Base-by-base conservation (phyloP, 2,113 vertebrate species). In the Phalacrocorax aristotelis region DNA sequence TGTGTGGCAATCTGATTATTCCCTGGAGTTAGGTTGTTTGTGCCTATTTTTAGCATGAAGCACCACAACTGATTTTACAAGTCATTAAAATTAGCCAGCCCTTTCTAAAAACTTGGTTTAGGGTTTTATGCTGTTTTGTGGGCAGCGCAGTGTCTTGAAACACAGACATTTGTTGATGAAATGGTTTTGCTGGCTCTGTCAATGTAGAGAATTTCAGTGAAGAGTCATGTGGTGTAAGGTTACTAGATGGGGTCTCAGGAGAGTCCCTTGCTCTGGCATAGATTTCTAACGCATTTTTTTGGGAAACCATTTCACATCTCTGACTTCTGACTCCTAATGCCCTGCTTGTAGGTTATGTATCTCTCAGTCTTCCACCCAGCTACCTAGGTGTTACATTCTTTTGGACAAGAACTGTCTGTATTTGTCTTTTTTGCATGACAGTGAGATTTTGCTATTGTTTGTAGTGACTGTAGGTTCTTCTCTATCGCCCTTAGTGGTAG, bases 41-140 rank as follows among this genome's bases (percentile, higher is more conserved):
- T 83, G n/a, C 36, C 83, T 97, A 38, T 96, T 92, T 97, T 96
- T 94, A 94, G 77, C 84, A 32, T 74, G 74, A 93, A 83, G 54
- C 88, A 83, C 87, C 72, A 81, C 74, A 91, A 87, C 68, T 88
- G 68, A 61, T 96, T 92, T 92, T 93, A 57, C 70, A 54, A 70
- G n/a, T 90, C 51, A 46, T 91, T 93, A 85, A 60, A 90, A 93
- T 96, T 83, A 94, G 36, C 83, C 64, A 75, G 1, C 57, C 64
- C 49, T 94, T 71, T 88, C 89, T 87, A 77, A 83, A 90, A 86
- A 54, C 85, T 77, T n/a, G 1, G 15, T 44, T 23, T n/a, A 49
- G 54, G 46, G 62, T 91, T 96, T 93, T 62, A 58, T 61, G 48
- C 66, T 75, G 26, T 83, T 82, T 49, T 58, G 27, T 70, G 58